phyloP scores from a whole-genome alignment of 2,113 vertebrate genomes.

The Narcine bancroftii region DNA sequence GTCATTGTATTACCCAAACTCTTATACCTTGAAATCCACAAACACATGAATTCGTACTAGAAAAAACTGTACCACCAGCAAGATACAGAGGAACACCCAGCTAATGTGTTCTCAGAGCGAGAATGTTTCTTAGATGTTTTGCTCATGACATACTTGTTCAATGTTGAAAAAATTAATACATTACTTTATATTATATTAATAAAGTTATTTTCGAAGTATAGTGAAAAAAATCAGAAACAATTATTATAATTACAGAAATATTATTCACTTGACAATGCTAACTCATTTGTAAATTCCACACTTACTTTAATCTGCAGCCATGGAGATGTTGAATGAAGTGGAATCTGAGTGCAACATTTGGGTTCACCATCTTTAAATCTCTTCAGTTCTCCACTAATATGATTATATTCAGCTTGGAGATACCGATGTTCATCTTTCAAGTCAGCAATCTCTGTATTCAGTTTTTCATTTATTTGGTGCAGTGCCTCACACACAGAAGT shows the following conservation, averaged over 20 bases:
- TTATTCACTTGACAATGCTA: not conserved
- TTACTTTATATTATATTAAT: not conserved
- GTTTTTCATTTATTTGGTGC: constrained; percentile 32
- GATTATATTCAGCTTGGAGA: constrained; percentile 31
- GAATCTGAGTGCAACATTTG: constrained; percentile 20
- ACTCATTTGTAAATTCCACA: not conserved
- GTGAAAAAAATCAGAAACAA: not conserved
- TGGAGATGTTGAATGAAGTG: not conserved
- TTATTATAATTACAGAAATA: not conserved
- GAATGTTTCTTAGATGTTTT: not conserved
- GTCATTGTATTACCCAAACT: not conserved
- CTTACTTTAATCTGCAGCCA: constrained; percentile 27
- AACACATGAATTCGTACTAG: not conserved
- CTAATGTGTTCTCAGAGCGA: not conserved
- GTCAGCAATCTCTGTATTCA: constrained; percentile 19
- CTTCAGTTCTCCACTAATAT: constrained; percentile 21
- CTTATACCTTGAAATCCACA: not conserved
- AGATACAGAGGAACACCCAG: not conserved
- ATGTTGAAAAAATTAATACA: not conserved
- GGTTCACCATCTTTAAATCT: constrained; percentile 32
- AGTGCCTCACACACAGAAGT: constrained; percentile 33
- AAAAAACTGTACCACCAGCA: not conserved
- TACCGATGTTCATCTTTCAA: constrained; percentile 30
- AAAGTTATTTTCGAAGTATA: not conserved
- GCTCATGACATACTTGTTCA: not conserved